Conservation (phyloP, 2,113 vertebrate species). For the Plecturocebus donacophilus region DNA sequence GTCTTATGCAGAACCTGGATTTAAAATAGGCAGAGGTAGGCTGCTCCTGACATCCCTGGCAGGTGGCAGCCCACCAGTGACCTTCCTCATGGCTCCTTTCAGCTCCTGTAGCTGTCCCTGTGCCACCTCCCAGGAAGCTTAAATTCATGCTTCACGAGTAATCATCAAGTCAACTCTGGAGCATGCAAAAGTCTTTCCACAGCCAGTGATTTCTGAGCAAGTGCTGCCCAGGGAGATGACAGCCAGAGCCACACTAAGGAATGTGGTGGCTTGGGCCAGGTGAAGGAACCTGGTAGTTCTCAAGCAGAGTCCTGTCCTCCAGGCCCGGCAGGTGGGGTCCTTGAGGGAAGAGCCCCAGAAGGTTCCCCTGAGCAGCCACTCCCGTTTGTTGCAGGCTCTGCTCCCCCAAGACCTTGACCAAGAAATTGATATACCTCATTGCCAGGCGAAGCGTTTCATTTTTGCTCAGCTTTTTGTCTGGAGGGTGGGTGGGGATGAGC, state of each 20-base stretch:
- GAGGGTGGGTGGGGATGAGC: conserved; percentile 97
- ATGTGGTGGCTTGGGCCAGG: conserved; percentile 87
- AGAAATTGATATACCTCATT: conserved; percentile 98
- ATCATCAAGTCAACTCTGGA: not conserved
- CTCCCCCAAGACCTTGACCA: conserved; percentile 93
- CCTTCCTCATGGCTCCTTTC: not conserved
- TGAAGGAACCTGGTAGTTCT: conserved; percentile 87
- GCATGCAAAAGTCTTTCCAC: not conserved
- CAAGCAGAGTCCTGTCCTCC: conserved; percentile 85
- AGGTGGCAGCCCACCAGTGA: not conserved
- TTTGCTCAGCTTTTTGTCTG: conserved; percentile 99
- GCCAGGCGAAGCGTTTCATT: conserved; percentile 97
- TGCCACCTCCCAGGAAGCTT: not conserved
- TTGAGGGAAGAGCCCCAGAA: conserved; percentile 84
- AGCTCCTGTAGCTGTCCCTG: not conserved
- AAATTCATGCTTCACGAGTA: not conserved
- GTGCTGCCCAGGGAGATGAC: not conserved
- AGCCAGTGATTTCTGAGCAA: not conserved
- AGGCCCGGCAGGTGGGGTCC: conserved; percentile 78
- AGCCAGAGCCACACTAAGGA: conserved; percentile 84
- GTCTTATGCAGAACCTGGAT: not conserved
- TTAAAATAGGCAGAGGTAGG: not conserved
- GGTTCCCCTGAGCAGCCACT: conserved; percentile 75
- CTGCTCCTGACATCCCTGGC: not conserved
- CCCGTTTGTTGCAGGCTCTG: conserved; percentile 86